Percentiles rank a stretch among this genome's conserved stretches.
Conservation (phyloP, 2,113 vertebrate genomes). For the Steatornis caripensis region DNA sequence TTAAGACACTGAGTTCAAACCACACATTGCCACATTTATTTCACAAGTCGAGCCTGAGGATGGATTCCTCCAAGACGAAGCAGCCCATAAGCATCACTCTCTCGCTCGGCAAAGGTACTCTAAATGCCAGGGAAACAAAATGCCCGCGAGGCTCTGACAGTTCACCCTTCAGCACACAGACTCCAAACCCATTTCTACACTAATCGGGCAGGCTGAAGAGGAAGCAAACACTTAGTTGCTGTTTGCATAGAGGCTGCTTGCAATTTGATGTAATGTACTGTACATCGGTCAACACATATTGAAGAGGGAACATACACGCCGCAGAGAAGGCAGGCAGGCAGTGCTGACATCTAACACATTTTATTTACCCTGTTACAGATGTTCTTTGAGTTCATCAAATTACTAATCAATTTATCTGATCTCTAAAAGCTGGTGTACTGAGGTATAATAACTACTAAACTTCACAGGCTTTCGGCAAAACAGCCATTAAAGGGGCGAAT, state of each 20-base stretch:
- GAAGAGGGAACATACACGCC: neutral
- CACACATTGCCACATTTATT: constrained; percentile 60
- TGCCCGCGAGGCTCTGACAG: constrained; percentile 32
- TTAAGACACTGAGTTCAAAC: constrained; percentile 64
- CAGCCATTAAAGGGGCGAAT: neutral
- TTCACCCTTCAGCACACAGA: constrained; percentile 13
- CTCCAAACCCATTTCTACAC: neutral
- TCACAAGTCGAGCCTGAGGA: constrained; percentile 56
- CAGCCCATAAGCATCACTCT: constrained; percentile 29
- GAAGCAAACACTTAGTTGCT: constrained; percentile 41
- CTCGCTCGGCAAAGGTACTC: constrained; percentile 14
- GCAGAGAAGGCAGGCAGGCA: neutral
- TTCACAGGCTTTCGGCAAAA: constrained; percentile 49
- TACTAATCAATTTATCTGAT: constrained; percentile 62
- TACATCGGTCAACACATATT: constrained; percentile 47
- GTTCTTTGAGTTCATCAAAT: constrained; percentile 62
- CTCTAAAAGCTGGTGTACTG: constrained; percentile 46
- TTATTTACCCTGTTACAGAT: constrained; percentile 62
- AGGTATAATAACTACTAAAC: constrained; percentile 53
- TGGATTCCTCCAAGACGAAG: constrained; percentile 46
- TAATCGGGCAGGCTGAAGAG: neutral
- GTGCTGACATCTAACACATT: constrained; percentile 31
- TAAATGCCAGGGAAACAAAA: constrained; percentile 49
- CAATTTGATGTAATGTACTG: constrained; percentile 45
- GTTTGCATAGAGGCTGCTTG: constrained; percentile 45